Evolutionary conservation across 2,113 vertebrate genomes (phyloP).

Genomic region (Pristiophorus japonicus): DNA sequence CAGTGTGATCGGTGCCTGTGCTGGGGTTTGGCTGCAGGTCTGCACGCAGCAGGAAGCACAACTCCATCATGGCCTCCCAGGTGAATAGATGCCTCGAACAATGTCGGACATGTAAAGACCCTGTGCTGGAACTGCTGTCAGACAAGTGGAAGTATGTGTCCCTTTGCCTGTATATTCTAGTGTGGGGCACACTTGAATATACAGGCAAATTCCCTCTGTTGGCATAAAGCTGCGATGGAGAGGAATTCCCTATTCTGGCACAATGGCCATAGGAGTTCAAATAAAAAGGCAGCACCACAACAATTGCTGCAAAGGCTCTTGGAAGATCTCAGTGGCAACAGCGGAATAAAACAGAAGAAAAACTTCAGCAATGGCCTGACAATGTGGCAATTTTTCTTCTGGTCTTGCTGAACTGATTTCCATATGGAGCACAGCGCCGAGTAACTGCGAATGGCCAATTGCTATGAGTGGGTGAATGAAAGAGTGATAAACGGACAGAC

Average conservation of each 20-base stretch:
- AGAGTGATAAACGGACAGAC: neutral
- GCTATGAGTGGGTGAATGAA: neutral
- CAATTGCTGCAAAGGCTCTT: neutral
- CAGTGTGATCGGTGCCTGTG: neutral
- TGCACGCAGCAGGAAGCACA: neutral
- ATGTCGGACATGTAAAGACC: too few relatives aligned
- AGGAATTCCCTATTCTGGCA: too few relatives aligned
- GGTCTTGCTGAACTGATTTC: neutral
- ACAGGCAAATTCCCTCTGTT: too few relatives aligned
- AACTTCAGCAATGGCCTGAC: neutral
- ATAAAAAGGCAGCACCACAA: neutral
- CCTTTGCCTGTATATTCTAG: neutral
- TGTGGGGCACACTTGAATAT: too few relatives aligned
- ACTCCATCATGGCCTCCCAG: neutral
- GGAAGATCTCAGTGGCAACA: neutral
- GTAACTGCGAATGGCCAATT: neutral
- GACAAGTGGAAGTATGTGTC: neutral
- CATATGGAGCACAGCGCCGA: neutral
- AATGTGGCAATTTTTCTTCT: neutral
- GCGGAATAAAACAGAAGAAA: neutral
- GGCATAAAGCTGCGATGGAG: neutral
- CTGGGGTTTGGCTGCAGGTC: neutral
- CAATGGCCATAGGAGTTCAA: neutral
- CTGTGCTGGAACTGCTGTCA: neutral
- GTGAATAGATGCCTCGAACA: neutral